Base-by-base conservation (phyloP, 92 coral and sea anemone species). In the Palythoa grandiflora region DNA sequence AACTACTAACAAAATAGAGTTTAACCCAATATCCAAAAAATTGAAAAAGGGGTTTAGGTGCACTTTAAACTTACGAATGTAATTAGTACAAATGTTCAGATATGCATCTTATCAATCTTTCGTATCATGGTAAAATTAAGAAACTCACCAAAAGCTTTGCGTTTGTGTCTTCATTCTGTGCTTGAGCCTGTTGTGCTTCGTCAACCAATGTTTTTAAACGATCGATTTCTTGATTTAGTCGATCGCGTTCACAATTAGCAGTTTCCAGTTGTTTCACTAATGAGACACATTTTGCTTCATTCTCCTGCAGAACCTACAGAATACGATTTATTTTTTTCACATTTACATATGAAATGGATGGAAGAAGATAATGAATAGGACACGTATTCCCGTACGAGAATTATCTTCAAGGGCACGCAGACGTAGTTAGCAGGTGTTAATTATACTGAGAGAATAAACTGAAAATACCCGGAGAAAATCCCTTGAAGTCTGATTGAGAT, bases 101-200 rank as follows among this genome's bases (percentile, higher is more conserved):
- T 35, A 28, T 28, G 28, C 28, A 0, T 28, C 28, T 28, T 28
- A 28, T 28, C 28, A 28, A 28, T 28, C 71, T n/a, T 2, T 59
- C 71, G 1, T 20, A 68, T 10, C 38, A 79, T 20, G 15, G 9
- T n/a, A 17, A 38, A 37, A 15, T 44, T 44, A 15, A 60, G 9
- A 38, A 63, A 79, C 84, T 79, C 16, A 79, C 84, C 84, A 79
- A 57, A 79, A 79, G 84, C 72, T 63, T 61, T n/a, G 71, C 15
- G 17, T 39, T 79, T 11, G 84, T 79, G 37, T 40, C 53, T 60
- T 79, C 84, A 59, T 79, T 15, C 9, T 79, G 53, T 7, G 59
- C 54, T 60, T 79, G 84, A 63, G 71, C 54, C 38, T 60, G 53
- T 11, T 15, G 10, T 0, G 84, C 71, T 37, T 79, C 72, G 0